Evolutionary conservation across 2,888 invertebrate genomes (phyloP).

Genomic region (Nephrotoma guestfalica): DNA sequence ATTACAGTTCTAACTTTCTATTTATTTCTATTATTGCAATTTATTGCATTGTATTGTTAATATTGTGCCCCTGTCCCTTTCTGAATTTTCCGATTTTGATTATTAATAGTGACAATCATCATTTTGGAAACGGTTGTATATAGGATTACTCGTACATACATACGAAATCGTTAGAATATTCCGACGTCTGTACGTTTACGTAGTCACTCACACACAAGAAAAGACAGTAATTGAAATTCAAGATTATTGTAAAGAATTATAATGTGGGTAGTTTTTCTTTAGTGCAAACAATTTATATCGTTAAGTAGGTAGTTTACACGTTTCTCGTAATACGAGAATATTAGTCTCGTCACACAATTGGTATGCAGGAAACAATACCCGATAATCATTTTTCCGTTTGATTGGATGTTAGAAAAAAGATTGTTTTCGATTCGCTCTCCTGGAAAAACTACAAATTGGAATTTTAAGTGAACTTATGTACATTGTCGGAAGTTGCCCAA

Average conservation of each 20-base stretch:
- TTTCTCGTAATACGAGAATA: not conserved
- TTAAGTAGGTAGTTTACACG: not conserved
- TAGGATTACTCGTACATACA: not conserved
- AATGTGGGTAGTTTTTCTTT: not conserved
- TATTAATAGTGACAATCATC: not conserved
- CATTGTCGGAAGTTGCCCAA: no score
- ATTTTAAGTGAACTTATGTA: no score
- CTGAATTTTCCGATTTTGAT: not conserved
- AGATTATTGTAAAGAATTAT: not conserved
- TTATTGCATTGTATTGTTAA: not conserved
- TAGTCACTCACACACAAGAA: not conserved
- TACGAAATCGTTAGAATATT: not conserved
- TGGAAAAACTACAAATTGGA: no score
- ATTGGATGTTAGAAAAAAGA: no score
- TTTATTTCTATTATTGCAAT: not conserved
- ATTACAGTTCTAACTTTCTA: not conserved
- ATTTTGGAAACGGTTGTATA: not conserved
- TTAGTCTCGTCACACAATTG: no score
- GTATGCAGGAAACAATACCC: no score
- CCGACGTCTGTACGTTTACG: not conserved
- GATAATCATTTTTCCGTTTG: no score
- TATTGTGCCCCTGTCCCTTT: not conserved
- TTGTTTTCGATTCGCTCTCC: no score
- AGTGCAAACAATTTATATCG: not conserved
- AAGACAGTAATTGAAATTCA: not conserved